Base-by-base conservation (phyloP, 1,140 invertebrate species). In the Drosophila littoralis region DNA sequence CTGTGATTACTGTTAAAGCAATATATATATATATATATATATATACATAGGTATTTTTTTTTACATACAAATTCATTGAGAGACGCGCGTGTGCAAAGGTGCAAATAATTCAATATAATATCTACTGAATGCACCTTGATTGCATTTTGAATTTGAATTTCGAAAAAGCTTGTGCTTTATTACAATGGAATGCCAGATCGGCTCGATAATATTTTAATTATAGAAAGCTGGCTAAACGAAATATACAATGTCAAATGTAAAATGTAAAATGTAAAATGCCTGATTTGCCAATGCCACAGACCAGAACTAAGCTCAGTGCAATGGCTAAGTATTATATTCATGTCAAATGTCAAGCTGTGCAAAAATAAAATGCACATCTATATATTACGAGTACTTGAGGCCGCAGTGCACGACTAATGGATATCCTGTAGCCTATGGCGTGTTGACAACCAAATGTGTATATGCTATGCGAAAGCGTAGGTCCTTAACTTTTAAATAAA, bases 191-290 rank as follows among this genome's bases (percentile, higher is more conserved):
- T 65, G 36, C 13, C 28, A 43, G 38, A 43, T 64, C 38, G 7
- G 8, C 9, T 28, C 42, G 61, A 65, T 55, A 55, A 35, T 35
- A 55, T 13, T 45, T 43, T 15, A 65, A 55, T 65, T 65, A 65
- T 54, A 52, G 28, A 54, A 52, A 12, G 38, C 28, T 40, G 12
- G 9, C 15, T 9, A 22, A 54, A 45, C 8, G 32, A 40, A 42
- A 45, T 33, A 17, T 13, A 22, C n/a, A 32, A 32, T 42, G n/a
- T 58, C 13, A n/a, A 50, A 28, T 12, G 6, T 50, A 6, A 51
- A 51, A 32, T 12, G 12, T 12, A 6, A 50, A n/a, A 5, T 12
- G 9, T 10, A 6, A 10, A 40, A 12, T 40, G 10, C 35, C 8
- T 3, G 10, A 8, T 36, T 28, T 28, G 2, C 22, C 22, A 28